These are phyloP conservation scores for Melanostigma gelatinosum DNA, from an alignment of 2,113 vertebrate species.

Conservation along the genomic window DNA sequence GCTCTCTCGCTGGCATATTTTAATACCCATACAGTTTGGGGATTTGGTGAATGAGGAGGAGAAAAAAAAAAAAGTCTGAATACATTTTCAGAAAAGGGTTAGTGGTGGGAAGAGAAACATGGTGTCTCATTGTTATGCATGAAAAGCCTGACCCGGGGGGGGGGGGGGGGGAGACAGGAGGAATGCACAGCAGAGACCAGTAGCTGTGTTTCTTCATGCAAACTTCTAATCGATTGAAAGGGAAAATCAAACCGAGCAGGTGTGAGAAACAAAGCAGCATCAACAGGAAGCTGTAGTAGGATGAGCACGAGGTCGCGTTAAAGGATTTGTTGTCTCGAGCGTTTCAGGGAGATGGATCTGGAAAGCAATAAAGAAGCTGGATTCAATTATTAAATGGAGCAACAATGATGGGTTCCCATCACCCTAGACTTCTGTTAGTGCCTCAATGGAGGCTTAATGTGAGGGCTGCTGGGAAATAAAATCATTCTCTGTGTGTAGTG, in stretches of 20 bases:
- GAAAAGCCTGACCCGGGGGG: conserved; percentile 56
- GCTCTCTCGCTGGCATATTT: conserved; percentile 49
- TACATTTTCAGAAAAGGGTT: conserved; percentile 60
- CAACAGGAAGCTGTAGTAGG: not conserved
- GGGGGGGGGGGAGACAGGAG: conserved; percentile 29
- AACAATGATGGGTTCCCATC: conserved; percentile 6
- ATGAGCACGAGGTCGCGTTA: not conserved
- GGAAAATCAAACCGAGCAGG: conserved; percentile 24
- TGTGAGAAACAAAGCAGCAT: not conserved
- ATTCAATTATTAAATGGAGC: conserved; percentile 30
- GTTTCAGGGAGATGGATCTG: not conserved
- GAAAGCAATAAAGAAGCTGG: conserved; percentile 7
- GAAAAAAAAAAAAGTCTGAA: conserved; percentile 42
- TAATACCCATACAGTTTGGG: conserved; percentile 63
- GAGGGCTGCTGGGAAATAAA: conserved; percentile 22
- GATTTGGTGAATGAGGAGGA: conserved; percentile 65
- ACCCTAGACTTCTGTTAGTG: conserved; percentile 8
- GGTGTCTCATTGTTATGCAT: conserved; percentile 76
- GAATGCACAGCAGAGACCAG: conserved; percentile 1
- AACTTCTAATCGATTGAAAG: conserved; percentile 20
- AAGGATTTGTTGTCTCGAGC: not conserved
- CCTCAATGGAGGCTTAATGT: not conserved
- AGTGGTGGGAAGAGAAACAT: conserved; percentile 65
- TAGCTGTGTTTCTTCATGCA: conserved; percentile 3
- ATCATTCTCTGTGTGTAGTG: not conserved